These are phyloP conservation scores for Polia nebulosa DNA, from an alignment of 2,888 invertebrate species.

Conservation along the genomic window DNA sequence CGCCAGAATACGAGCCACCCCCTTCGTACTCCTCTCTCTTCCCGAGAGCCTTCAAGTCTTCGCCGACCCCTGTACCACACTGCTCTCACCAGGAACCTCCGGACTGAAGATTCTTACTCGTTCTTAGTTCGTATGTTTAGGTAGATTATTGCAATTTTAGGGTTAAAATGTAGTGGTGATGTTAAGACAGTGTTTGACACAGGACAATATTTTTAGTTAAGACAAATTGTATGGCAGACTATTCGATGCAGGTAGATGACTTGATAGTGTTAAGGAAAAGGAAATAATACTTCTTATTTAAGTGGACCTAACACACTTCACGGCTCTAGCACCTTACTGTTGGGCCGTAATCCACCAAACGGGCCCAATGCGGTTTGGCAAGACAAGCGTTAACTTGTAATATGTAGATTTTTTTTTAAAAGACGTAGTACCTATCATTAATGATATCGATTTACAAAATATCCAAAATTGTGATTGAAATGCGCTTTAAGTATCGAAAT, in stretches of 20 bases:
- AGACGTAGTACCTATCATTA: no score
- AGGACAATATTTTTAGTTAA: slow-evolving; percentile 25
- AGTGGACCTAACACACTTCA: not conserved
- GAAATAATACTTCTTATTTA: slow-evolving; percentile 9
- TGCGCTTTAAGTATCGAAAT: no score
- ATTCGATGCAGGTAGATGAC: not conserved
- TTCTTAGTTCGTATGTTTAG: slow-evolving; percentile 64
- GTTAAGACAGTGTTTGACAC: slow-evolving; percentile 50
- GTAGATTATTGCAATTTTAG: slow-evolving; percentile 73
- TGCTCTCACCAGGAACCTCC: slow-evolving; percentile 87
- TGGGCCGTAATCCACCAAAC: no score
- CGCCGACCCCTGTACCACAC: slow-evolving; percentile 86
- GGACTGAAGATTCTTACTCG: slow-evolving; percentile 74
- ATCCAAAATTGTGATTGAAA: no score
- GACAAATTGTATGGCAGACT: slow-evolving; percentile 13
- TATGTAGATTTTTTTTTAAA: no score
- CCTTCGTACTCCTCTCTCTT: slow-evolving; percentile 93
- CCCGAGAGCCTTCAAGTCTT: slow-evolving; percentile 89
- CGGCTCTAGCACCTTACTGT: not conserved
- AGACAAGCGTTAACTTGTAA: no score
- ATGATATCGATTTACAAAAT: no score
- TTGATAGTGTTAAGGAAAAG: not conserved
- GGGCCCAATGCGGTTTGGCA: no score
- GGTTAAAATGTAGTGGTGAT: slow-evolving; percentile 46
- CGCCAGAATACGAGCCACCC: slow-evolving; percentile 93